Evolutionary conservation across 2,888 invertebrate genomes (phyloP), one percentile per base, ranked within the genome.

Genomic region (Chirona hameri): DNA sequence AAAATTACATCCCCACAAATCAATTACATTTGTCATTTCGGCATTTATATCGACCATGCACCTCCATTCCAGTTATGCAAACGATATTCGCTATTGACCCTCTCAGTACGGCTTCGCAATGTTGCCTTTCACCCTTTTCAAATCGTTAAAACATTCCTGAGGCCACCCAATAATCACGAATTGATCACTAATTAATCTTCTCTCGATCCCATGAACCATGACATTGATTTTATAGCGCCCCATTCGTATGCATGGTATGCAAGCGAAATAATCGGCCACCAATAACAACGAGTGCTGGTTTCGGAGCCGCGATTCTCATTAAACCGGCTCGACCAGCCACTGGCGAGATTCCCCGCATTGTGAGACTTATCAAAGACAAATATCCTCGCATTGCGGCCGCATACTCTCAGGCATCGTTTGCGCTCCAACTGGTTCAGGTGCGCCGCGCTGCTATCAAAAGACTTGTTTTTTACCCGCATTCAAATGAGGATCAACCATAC

Each of bases 401-500:
- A 27, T 24, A 76, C 46, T 15, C 14, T 24, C 18, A 5, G 27
- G 76, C 39, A 29, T 72, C 76, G 24, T 46, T 46, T 12, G 46
- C 76, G 24, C 39, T n/a, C 12, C 46, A 21, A 14, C 21, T 24
- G 76, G 24, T 10, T 39, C 76, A 24, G 21, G 39, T 46, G 46
- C 39, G 46, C 46, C 0, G 24, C 76, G 27, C 7, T 2, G 2
- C 21, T 9, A 15, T 46, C 39, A 46, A 76, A 21, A 10, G 46
- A 24, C 76, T 46, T 46, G 46, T 76, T 76, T 76, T 76, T 76
- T 76, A 39, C 76, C 27, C 10, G 46, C 46, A 76, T 76, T 76
- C 76, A 76, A 76, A 76, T 76, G 76, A 76, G 76, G 76, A 76
- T 76, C 76, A 76, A 1, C 76, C 24, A 27, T 24, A 76, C 76